phyloP scores from a whole-genome alignment of 2,888 invertebrate genomes.

The Tetranychus piercei region DNA sequence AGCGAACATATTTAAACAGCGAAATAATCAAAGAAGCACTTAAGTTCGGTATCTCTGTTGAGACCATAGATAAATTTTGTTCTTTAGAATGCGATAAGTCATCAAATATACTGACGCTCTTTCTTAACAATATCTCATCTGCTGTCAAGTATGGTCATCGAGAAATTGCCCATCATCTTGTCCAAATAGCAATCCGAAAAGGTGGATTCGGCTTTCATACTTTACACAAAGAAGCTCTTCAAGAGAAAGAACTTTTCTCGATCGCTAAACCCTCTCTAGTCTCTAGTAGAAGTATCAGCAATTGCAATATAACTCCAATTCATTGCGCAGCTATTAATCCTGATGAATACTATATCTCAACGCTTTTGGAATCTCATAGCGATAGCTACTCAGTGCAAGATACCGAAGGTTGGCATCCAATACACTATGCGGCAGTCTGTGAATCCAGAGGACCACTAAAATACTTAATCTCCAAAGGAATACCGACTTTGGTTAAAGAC shows the following conservation, averaged over 20 bases:
- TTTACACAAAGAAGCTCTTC: slow-evolving; percentile 31
- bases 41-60: slow-evolving; percentile 21
- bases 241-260: slow-evolving; percentile 12
- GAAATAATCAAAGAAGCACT: slow-evolving; percentile 21
- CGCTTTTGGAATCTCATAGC: slow-evolving; percentile 34
- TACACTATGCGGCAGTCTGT: slow-evolving; percentile 40
- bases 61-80: slow-evolving; percentile 18
- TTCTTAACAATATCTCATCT: slow-evolving; percentile 27
- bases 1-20: not conserved
- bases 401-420: slow-evolving; percentile 33
- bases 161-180: slow-evolving; percentile 33
- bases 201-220: slow-evolving; percentile 33
- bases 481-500: slow-evolving; percentile 34
- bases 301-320: slow-evolving; percentile 36
- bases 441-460: slow-evolving; percentile 34
- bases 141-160: slow-evolving; percentile 35
- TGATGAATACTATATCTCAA: slow-evolving; percentile 34
- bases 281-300: slow-evolving; percentile 4
- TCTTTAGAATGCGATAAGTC: not conserved
- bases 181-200: slow-evolving; percentile 31
- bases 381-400: slow-evolving; percentile 35
- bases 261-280: slow-evolving; percentile 10
- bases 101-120: not conserved
- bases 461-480: slow-evolving; percentile 29
- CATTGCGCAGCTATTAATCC: slow-evolving; percentile 41